These are phyloP conservation scores for Halcyon chelicuti DNA, from an alignment of 2,797 vertebrate genomes.

Conservation along the genomic window DNA sequence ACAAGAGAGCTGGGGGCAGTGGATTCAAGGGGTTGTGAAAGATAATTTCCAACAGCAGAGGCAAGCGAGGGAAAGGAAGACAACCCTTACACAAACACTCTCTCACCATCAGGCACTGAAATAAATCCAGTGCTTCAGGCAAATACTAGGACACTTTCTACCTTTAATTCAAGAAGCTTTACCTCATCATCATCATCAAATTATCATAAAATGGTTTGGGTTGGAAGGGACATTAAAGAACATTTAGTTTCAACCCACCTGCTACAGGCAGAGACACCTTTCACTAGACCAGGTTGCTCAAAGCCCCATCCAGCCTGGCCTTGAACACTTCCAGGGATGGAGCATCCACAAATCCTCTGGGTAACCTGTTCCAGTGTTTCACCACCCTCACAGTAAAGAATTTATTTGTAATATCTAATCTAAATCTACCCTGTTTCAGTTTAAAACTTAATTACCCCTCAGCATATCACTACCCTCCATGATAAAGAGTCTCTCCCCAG, in stretches of 20 bases:
- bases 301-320: neutral
- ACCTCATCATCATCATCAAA: neutral
- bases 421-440: no score
- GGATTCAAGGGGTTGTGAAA: neutral
- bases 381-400: neutral
- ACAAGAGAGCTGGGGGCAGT: neutral
- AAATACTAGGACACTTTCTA: neutral
- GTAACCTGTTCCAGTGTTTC: neutral
- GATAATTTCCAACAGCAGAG: neutral
- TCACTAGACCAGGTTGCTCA: neutral
- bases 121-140: rapidly evolving
- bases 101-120: neutral
- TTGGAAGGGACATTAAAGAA: no score
- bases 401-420: neutral
- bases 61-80: neutral
- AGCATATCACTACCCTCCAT: no score
- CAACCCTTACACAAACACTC: neutral
- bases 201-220: neutral
- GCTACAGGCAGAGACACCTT: neutral
- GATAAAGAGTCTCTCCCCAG: no score
- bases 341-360: neutral
- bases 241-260: no score
- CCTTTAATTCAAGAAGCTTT: neutral
- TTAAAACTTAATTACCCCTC: no score
- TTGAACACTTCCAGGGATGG: neutral